Evolutionary conservation across 2,888 invertebrate species (phyloP).

Genomic region (Mythimna ferrago): DNA sequence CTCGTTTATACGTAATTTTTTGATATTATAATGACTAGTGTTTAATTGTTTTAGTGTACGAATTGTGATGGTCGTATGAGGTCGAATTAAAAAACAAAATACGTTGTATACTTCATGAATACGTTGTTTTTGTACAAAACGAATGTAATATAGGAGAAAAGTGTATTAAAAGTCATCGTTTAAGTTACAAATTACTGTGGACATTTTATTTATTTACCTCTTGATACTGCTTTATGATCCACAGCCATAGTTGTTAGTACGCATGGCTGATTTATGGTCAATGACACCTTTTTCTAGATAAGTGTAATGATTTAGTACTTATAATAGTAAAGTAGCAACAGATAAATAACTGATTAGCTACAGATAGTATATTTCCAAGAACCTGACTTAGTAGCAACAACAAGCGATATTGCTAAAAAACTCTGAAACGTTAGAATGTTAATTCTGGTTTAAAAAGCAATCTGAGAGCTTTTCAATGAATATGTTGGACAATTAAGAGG

Average conservation of each 20-base stretch:
- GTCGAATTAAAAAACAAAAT: conserved; percentile 77
- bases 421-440: background rate
- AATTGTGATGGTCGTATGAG: conserved; percentile 68
- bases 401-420: background rate
- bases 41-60: conserved; percentile 73
- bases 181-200: conserved; percentile 85
- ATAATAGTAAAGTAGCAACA: background rate
- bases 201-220: conserved; percentile 78
- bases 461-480: background rate
- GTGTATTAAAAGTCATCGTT: conserved; percentile 90
- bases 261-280: background rate
- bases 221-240: background rate
- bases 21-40: conserved; percentile 77
- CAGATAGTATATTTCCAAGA: conserved; percentile 2
- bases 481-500: background rate
- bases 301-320: background rate
- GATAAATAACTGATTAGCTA: background rate
- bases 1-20: conserved; percentile 87
- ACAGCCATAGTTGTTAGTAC: background rate
- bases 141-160: conserved; percentile 87
- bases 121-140: conserved; percentile 89
- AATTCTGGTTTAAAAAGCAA: background rate
- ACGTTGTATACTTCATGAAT: conserved; percentile 82
- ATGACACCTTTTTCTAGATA: background rate
- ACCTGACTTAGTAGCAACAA: background rate